These are phyloP conservation scores for Phasia obesa DNA, from an alignment of 2,888 invertebrate genomes.

Conservation along the genomic window DNA sequence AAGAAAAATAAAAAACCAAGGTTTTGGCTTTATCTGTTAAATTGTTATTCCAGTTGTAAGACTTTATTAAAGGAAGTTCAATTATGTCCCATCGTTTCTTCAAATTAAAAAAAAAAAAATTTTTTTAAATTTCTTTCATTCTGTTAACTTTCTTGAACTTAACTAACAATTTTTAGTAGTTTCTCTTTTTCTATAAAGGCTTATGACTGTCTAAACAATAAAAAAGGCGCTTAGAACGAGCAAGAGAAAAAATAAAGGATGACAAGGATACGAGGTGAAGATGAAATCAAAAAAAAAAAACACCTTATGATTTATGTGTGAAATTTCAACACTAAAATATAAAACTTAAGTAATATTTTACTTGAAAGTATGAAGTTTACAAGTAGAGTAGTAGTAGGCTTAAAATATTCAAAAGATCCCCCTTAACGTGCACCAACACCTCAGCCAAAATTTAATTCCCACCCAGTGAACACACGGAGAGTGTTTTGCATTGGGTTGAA, in stretches of 20 bases:
- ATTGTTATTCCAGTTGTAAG: too few relatives aligned
- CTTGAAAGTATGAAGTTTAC: conserved; percentile 54
- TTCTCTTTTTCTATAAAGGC: background rate
- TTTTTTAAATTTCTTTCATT: background rate
- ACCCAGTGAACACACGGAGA: background rate
- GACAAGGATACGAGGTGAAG: conserved; percentile 20
- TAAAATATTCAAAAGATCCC: conserved; percentile 35
- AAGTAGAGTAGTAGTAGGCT: conserved; percentile 55
- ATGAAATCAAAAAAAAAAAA: conserved; percentile 28
- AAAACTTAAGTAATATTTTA: conserved; percentile 68
- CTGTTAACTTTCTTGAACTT: too few relatives aligned
- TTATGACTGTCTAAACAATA: conserved; percentile 50
- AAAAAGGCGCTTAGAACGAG: conserved; percentile 7
- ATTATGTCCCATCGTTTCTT: too few relatives aligned
- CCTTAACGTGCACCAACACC: background rate
- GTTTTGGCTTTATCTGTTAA: too few relatives aligned
- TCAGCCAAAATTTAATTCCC: background rate
- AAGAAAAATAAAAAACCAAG: too few relatives aligned
- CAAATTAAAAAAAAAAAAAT: background rate
- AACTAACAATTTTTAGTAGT: background rate
- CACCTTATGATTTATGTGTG: conserved; percentile 69
- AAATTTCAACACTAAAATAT: conserved; percentile 68
- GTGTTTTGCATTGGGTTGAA: conserved; percentile 46
- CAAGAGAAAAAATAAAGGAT: background rate
- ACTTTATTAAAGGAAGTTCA: too few relatives aligned